Percentiles rank a stretch among this genome's conserved stretches.
phyloP scores from a whole-genome alignment of 1,140 invertebrate genomes.

The Propsilocerus akamusi region DNA sequence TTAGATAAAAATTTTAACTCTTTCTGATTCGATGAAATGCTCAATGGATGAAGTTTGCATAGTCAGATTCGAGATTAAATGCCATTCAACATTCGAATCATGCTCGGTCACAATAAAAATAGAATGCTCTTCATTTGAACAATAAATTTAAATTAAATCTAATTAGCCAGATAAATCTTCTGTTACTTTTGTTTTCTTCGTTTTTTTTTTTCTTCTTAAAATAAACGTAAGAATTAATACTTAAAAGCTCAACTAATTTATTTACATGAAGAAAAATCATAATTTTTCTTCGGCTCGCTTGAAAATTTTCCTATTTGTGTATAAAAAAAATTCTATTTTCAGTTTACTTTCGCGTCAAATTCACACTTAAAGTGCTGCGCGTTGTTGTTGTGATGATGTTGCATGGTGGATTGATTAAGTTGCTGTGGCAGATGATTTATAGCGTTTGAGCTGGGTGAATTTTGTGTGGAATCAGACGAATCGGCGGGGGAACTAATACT shows the following conservation, averaged over 20 bases:
- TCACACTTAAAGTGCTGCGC: not conserved
- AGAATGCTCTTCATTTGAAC: not conserved
- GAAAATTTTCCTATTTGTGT: not conserved
- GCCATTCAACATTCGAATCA: no score
- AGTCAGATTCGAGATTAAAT: no score
- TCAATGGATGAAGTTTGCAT: no score
- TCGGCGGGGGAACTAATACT: constrained; percentile 31
- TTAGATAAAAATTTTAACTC: no score
- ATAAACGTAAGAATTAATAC: not conserved
- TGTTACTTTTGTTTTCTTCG: no score
- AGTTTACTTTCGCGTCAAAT: not conserved
- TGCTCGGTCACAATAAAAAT: not conserved
- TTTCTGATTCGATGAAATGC: no score
- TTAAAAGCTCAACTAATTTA: constrained; percentile 3
- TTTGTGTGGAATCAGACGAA: not conserved
- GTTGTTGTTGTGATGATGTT: not conserved
- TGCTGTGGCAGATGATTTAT: not conserved
- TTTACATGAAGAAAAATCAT: not conserved
- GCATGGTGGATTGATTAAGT: not conserved
- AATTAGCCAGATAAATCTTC: not conserved
- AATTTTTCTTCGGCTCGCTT: not conserved
- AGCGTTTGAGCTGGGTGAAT: not conserved
- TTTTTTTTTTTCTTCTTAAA: not conserved
- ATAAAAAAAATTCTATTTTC: no score
- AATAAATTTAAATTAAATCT: constrained; percentile 1